Percentiles rank a stretch among this genome's conserved stretches.
These are phyloP conservation scores for Troglohyphantes excavatus DNA, from an alignment of 2,888 invertebrate species.

Conservation along the genomic window DNA sequence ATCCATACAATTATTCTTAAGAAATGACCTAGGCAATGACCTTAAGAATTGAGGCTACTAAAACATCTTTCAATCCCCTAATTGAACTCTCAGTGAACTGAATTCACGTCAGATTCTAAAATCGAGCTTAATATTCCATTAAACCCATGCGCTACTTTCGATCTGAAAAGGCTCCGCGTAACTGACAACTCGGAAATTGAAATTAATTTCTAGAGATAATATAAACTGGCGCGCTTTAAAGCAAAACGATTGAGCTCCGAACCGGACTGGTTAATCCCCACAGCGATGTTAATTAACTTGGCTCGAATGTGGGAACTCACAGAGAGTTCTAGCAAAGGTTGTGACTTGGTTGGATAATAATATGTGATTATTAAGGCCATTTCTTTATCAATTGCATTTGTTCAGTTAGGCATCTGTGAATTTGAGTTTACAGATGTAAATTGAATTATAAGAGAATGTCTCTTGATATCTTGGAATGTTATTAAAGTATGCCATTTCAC, in stretches of 20 bases:
- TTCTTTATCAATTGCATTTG: too few species aligned
- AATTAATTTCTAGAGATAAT: conserved; percentile 3
- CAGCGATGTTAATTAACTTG: not conserved
- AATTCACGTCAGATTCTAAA: not conserved
- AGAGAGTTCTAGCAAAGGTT: not conserved
- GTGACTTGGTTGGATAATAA: not conserved
- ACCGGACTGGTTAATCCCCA: not conserved
- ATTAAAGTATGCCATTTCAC: too few species aligned
- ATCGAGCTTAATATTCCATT: conserved; percentile 1
- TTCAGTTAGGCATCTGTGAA: too few species aligned
- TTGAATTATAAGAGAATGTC: too few species aligned
- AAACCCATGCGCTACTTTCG: not conserved
- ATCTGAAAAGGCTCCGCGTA: not conserved
- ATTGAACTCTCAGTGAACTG: not conserved
- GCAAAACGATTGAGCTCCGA: not conserved
- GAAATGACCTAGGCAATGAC: too few species aligned
- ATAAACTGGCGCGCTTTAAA: not conserved
- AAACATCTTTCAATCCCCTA: not conserved
- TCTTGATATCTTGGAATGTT: too few species aligned
- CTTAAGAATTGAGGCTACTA: not conserved
- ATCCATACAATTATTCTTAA: too few species aligned
- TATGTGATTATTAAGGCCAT: too few species aligned
- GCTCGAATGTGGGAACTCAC: not conserved
- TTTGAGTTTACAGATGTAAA: too few species aligned
- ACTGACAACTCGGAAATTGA: not conserved